Conservation (phyloP, 1,140 invertebrate genomes). For the Formica exsecta region DNA sequence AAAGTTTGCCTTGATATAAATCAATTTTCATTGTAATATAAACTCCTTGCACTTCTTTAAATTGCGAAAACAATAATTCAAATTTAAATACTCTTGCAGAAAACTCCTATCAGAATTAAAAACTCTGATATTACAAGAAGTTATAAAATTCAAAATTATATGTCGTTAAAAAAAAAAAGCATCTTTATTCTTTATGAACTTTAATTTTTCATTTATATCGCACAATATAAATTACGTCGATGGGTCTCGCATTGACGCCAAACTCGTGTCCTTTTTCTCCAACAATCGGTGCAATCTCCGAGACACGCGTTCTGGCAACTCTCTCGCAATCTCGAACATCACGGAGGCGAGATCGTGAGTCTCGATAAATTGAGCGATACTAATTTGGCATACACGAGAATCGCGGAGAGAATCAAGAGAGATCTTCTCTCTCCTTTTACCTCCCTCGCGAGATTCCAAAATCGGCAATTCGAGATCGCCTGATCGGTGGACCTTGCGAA, state of each 20-base stretch:
- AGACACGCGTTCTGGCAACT: slow-evolving; percentile 1
- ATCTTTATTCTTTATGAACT: background rate
- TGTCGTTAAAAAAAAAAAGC: background rate
- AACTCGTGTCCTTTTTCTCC: background rate
- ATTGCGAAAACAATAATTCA: background rate
- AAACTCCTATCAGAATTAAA: background rate
- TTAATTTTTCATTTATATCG: background rate
- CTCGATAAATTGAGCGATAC: slow-evolving; percentile 41
- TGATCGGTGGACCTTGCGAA: slow-evolving; percentile 8
- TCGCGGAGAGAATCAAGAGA: background rate
- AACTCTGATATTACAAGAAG: background rate
- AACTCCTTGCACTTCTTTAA: background rate
- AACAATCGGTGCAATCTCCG: background rate
- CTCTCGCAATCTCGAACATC: slow-evolving; percentile 23
- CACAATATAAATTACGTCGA: background rate
- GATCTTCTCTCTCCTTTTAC: slow-evolving; percentile 19
- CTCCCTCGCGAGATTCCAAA: slow-evolving; percentile 9
- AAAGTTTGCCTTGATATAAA: slow-evolving; percentile 7
- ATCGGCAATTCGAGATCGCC: background rate
- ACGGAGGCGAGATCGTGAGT: slow-evolving; percentile 16
- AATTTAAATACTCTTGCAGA: background rate
- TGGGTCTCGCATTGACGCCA: background rate
- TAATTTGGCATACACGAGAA: slow-evolving; percentile 21
- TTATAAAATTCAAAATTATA: background rate
- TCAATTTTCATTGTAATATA: background rate